Evolutionary conservation across 2,888 invertebrate genomes (phyloP), one percentile per base, ranked within the genome.

Genomic region (Hypolimnas misippus): DNA sequence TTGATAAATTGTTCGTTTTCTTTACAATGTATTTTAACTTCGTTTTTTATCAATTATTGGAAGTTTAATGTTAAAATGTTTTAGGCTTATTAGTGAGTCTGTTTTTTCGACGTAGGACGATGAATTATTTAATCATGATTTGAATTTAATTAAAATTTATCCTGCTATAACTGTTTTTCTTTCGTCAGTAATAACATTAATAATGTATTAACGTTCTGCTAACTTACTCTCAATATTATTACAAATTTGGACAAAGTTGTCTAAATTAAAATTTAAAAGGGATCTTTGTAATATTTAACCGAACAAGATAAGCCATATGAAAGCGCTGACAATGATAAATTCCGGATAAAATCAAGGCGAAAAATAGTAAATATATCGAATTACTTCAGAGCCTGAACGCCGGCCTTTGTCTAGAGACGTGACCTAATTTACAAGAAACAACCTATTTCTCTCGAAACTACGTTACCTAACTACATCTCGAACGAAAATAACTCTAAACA

Each of bases 391-490:
- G 75, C 75, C 74, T 79, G 78, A 76, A 79, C 81, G 79, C 73
- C 71, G 73, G 80, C 77, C 73, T 76, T 72, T 73, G 71, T 74
- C 79, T 73, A 74, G 79, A 83, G 80, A 86, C 86, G 86, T 87
- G 87, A 86, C 86, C 87, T 80, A 85, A 85, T 86, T 87, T 82
- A 78, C 73, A 78, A 77, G 84, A 86, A 85, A 86, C 86, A 85
- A 85, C 82, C 83, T 80, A 78, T 83, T 78, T 73, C 70, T 67
- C 69, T 67, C 54, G 66, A 71, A 74, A 72, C 73, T 72, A 66
- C 66, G 33, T 70, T 72, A 69, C 46, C 14, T 65, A 35, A 64
- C 40, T 33, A 3, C 55, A 55, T 66, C 58, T 63, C 73, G 73
- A 67, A 63, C 70, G 62, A 79, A 79, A 79, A 65, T 67, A 67